These are phyloP conservation scores for Himalopsyche tibetana DNA, from an alignment of 2,888 invertebrate species.

Conservation along the genomic window DNA sequence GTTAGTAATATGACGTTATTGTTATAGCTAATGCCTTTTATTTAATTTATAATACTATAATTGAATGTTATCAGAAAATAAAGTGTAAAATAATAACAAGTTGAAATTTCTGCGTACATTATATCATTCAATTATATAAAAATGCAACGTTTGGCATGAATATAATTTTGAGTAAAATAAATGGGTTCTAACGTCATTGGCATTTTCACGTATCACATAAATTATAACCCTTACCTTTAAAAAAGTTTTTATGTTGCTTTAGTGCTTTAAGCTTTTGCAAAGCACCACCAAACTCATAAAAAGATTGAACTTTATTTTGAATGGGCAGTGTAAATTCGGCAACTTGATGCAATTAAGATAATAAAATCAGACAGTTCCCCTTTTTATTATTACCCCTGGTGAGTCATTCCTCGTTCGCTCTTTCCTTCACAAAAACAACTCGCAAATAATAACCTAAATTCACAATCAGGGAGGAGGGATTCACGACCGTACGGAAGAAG, in stretches of 20 bases:
- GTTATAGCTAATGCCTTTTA: too few species aligned
- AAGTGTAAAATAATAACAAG: too few species aligned
- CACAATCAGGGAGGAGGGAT: background rate
- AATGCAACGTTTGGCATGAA: too few species aligned
- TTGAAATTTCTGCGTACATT: too few species aligned
- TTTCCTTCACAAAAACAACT: constrained; percentile 33
- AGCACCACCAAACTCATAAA: background rate
- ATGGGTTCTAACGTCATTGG: background rate
- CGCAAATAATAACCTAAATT: constrained; percentile 18
- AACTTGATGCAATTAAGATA: constrained; percentile 63
- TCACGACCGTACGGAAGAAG: background rate
- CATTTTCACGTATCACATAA: background rate
- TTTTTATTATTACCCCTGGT: constrained; percentile 47
- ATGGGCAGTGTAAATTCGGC: constrained; percentile 47
- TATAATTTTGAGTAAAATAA: background rate
- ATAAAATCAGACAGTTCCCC: constrained; percentile 59
- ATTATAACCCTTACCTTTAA: background rate
- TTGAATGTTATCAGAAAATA: too few species aligned
- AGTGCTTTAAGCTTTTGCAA: background rate
- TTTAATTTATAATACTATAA: too few species aligned
- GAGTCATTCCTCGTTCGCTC: constrained; percentile 48
- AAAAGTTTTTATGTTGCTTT: constrained; percentile 5
- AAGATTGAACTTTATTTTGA: constrained; percentile 45
- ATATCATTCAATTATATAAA: too few species aligned
- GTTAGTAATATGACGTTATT: too few species aligned